These are phyloP conservation scores for Leptonema lineaticorne DNA, from an alignment of 1,140 invertebrate species.

Conservation along the genomic window DNA sequence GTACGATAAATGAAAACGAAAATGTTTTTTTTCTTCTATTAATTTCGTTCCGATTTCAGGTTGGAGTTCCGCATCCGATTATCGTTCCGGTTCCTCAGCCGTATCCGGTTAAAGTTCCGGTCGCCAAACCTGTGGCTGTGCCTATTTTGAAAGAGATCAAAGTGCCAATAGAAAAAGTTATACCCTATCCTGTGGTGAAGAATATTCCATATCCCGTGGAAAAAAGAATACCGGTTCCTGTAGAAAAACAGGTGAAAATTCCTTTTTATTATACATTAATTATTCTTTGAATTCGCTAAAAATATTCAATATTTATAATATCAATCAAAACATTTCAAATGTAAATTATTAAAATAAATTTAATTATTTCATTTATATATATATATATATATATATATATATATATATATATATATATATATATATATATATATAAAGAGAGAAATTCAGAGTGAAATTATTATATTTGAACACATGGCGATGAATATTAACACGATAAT, in stretches of 20 bases:
- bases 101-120: slow-evolving; percentile 66
- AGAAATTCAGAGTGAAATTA: too few relatives aligned
- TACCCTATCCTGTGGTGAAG: slow-evolving; percentile 68
- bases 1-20: background rate
- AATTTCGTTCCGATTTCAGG: too few relatives aligned
- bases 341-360: background rate
- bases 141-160: slow-evolving; percentile 65
- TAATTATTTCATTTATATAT: too few relatives aligned
- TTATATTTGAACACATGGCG: too few relatives aligned
- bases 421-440: too few relatives aligned
- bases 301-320: too few relatives aligned
- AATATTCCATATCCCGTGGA: slow-evolving; percentile 67
- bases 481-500: too few relatives aligned
- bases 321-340: background rate
- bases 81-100: slow-evolving; percentile 65
- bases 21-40: too few relatives aligned
- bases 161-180: slow-evolving; percentile 66
- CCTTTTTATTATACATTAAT: background rate
- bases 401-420: too few relatives aligned
- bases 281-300: too few relatives aligned
- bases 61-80: slow-evolving; percentile 63
- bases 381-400: too few relatives aligned
- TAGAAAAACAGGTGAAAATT: slow-evolving; percentile 61
- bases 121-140: slow-evolving; percentile 65
- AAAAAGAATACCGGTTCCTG: slow-evolving; percentile 63